These are phyloP conservation scores for Eutrigla gurnardus DNA, from an alignment of 2,797 vertebrate species.

Conservation along the genomic window DNA sequence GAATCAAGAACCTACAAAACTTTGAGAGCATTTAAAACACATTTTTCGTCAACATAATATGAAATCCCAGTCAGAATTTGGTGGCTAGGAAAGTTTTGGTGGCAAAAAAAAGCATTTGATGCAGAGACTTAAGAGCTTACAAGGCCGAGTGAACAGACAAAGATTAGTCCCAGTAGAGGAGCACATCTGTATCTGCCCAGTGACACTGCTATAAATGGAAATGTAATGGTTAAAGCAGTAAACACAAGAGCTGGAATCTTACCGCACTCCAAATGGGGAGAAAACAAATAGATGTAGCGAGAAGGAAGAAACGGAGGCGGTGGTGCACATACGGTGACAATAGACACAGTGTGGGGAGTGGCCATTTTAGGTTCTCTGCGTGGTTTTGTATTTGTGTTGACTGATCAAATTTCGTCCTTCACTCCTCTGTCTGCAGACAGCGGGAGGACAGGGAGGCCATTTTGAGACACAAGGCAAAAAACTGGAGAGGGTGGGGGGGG, in stretches of 20 bases:
- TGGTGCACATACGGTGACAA: constrained; percentile 26
- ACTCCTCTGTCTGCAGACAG: constrained; percentile 52
- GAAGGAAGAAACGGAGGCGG: neutral
- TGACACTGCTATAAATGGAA: constrained; percentile 43
- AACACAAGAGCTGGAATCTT: constrained; percentile 33
- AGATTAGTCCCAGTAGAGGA: constrained; percentile 18
- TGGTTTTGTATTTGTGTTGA: constrained; percentile 49
- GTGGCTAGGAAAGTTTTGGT: constrained; percentile 12
- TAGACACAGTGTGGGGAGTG: constrained; percentile 33
- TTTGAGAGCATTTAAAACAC: neutral
- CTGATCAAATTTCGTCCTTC: constrained; percentile 66
- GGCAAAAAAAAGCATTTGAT: neutral
- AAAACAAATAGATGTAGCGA: constrained; percentile 12
- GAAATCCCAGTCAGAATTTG: neutral
- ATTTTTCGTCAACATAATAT: no score
- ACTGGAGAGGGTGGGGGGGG: constrained; percentile 29
- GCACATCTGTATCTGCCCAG: constrained; percentile 39
- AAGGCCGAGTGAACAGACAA: constrained; percentile 8
- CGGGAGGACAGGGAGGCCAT: constrained; percentile 64
- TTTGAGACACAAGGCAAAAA: constrained; percentile 68
- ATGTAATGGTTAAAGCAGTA: constrained; percentile 24
- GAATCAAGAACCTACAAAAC: neutral
- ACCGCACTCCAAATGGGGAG: constrained; percentile 30
- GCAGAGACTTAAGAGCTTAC: constrained; percentile 7
- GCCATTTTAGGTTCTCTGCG: constrained; percentile 55